phyloP scores from a whole-genome alignment of 2,888 invertebrate genomes.

The Acleris laterana region DNA sequence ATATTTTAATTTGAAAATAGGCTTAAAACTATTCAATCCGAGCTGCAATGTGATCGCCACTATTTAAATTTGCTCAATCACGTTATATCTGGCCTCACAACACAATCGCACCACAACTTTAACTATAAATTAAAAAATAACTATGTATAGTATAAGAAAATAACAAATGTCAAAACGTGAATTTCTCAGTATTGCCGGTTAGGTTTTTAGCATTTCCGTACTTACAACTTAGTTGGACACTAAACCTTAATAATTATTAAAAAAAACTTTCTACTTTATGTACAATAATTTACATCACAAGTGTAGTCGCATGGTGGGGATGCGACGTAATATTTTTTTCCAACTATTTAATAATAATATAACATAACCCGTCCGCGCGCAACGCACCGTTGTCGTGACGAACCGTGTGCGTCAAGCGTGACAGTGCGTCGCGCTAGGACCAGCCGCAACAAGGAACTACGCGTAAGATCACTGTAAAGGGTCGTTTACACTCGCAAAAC shows the following conservation, averaged over 20 bases:
- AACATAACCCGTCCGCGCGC: constrained; percentile 18
- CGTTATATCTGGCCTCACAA: constrained; percentile 37
- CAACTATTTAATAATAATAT: constrained; percentile 43
- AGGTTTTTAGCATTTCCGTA: constrained; percentile 54
- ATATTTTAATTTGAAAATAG: constrained; percentile 80
- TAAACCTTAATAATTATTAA: constrained; percentile 67
- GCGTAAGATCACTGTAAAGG: constrained; percentile 47
- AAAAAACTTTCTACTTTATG: constrained; percentile 66
- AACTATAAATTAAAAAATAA: constrained; percentile 71
- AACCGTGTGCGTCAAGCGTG: neutral
- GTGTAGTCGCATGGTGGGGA: constrained; percentile 63
- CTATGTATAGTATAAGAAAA: constrained; percentile 60
- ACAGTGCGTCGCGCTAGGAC: neutral
- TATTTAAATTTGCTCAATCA: constrained; percentile 44
- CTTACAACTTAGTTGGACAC: constrained; percentile 67
- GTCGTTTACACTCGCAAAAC: constrained; percentile 23
- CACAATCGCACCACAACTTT: constrained; percentile 69
- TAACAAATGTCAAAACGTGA: constrained; percentile 70
- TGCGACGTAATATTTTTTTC: constrained; percentile 50
- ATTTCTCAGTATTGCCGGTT: constrained; percentile 57
- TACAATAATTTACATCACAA: constrained; percentile 84
- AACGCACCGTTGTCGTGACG: constrained; percentile 3
- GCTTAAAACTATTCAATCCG: constrained; percentile 73
- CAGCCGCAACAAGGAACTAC: constrained; percentile 60
- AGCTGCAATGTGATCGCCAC: constrained; percentile 72